These are phyloP conservation scores for Campoletis raptor DNA, from an alignment of 2,888 invertebrate genomes.

Conservation along the genomic window DNA sequence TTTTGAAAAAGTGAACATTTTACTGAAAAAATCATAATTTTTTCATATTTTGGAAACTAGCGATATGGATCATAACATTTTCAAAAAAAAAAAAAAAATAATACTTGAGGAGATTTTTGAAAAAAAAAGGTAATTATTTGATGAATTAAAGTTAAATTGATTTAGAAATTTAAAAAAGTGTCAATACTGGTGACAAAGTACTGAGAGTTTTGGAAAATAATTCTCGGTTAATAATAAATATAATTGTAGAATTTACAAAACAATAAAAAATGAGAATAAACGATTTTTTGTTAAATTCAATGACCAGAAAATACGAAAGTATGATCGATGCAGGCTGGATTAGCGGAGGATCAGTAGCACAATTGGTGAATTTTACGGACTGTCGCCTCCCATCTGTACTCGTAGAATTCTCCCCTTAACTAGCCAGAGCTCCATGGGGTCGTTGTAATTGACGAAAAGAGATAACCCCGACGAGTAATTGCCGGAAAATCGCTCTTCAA, in stretches of 20 bases:
- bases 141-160: no score
- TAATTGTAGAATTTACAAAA: neutral
- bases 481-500: slow-evolving; percentile 75
- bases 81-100: no score
- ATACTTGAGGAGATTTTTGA: no score
- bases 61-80: no score
- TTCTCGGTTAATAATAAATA: no score
- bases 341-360: slow-evolving; percentile 68
- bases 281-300: slow-evolving; percentile 3
- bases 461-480: slow-evolving; percentile 73
- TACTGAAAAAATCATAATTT: no score
- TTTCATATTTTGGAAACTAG: no score
- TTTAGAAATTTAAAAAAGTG: no score
- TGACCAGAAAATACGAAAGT: slow-evolving; percentile 1
- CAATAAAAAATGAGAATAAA: neutral
- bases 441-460: slow-evolving; percentile 75
- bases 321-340: slow-evolving; percentile 60
- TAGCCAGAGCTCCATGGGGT: slow-evolving; percentile 65
- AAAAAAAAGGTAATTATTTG: no score
- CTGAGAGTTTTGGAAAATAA: no score
- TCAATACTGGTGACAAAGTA: no score
- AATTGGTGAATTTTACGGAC: slow-evolving; percentile 79
- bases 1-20: no score
- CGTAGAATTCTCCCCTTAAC: slow-evolving; percentile 51
- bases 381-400: slow-evolving; percentile 77